Evolutionary conservation across 2,888 invertebrate species (phyloP).

Genomic region (Orthonevra nobilis): DNA sequence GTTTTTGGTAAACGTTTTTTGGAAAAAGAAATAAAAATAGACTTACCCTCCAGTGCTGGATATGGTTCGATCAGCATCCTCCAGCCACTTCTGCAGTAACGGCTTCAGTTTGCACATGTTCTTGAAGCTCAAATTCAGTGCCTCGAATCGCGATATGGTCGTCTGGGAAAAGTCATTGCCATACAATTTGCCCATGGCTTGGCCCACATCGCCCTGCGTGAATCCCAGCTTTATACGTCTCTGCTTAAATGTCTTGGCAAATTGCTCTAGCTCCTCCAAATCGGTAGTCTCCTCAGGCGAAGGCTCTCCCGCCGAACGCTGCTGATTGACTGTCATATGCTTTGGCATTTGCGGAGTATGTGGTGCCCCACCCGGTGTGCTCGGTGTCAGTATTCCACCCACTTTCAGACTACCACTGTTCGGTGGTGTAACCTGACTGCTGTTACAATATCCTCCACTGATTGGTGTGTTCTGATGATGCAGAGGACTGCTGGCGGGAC

Average conservation of each 20-base stretch:
- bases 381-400: constrained; percentile 82
- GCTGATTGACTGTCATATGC: constrained; percentile 80
- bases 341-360: constrained; percentile 82
- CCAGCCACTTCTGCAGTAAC: constrained; percentile 97
- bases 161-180: constrained; percentile 99
- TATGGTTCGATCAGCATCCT: constrained; percentile 93
- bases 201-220: constrained; percentile 99
- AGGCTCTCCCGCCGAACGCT: constrained; percentile 87
- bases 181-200: constrained; percentile 99
- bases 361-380: constrained; percentile 81
- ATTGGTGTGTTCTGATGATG: constrained; percentile 71
- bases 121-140: constrained; percentile 98
- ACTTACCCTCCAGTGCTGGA: constrained; percentile 84
- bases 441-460: constrained; percentile 74
- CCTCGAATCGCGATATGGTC: constrained; percentile 98
- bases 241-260: constrained; percentile 99
- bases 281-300: constrained; percentile 97
- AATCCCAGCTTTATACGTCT: constrained; percentile 98
- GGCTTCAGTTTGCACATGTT: constrained; percentile 99
- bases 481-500: constrained; percentile 78
- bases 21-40: too few species aligned
- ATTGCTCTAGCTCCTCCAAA: constrained; percentile 98
- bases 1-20: too few species aligned
- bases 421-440: constrained; percentile 80
- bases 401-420: constrained; percentile 80